Evolutionary conservation across 2,888 invertebrate species (phyloP), one percentile per base, ranked within the genome.

Genomic region (Parnassius apollo): DNA sequence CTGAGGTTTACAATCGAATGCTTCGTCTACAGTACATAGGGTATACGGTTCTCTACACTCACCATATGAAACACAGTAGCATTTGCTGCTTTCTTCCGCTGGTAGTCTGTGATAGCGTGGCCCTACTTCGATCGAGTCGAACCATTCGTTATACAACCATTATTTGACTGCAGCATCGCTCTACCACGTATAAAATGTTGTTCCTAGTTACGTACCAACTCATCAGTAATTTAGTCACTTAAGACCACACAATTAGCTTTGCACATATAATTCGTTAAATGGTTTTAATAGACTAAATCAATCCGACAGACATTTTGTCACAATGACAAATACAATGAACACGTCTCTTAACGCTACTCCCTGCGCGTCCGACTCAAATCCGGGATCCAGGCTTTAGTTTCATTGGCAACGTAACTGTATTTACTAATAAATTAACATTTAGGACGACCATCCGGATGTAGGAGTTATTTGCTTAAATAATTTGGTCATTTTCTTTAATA

Each of bases 401-500:
- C 61, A 49, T 55, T 50, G 55, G 61, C 42, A 44, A 50, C 42
- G 22, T 61, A 55, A 61, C 48, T 54, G 55, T 50, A 50, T 61
- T 50, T 35, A 45, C 51, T 51, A 56, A 61, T 61, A 61, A 61
- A 61, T 61, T 61, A 55, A 56, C 55, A 55, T 61, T 60, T 55
- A 61, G 55, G 55, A 51, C 61, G 61, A 45, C 45, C 61, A 55
- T 50, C 61, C 18, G 18, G 18, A 18, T 18, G 18, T 18, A 18
- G 18, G 18, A 18, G 18, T 18, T 1, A 18, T 18, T 56, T 56
- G 61, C 61, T 51, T 61, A 61, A 61, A 56, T 61, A 61, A 61
- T 61, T 56, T 51, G 45, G 50, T 22, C 55, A 56, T 50, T 61
- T 61, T 61, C 49, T 56, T 56, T 61, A 61, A 61, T 61, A 56